A percentile compares a stretch with the other conserved stretches of the same genome.
Evolutionary conservation across 2,888 invertebrate genomes (phyloP).

Genomic region (Lepidochrysops patricia): DNA sequence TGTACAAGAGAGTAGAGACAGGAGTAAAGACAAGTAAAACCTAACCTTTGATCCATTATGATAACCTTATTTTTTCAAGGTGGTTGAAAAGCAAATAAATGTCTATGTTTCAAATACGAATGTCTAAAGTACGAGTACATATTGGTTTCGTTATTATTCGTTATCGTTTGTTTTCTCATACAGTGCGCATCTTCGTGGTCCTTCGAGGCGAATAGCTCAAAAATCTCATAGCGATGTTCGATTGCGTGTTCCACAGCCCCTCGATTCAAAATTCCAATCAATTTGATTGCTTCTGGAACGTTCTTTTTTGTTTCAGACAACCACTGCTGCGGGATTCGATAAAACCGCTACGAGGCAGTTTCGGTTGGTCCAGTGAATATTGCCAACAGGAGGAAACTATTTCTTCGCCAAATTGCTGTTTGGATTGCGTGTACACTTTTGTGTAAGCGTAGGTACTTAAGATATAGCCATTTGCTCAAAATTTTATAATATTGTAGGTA

Average conservation of each 20-base stretch:
- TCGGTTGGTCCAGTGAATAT: conserved; percentile 31
- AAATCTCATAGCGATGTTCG: not conserved
- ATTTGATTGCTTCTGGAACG: conserved; percentile 16
- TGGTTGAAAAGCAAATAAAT: too few species aligned
- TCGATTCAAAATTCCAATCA: conserved; percentile 19
- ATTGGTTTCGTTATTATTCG: not conserved
- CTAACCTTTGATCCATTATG: too few species aligned
- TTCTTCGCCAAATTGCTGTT: not conserved
- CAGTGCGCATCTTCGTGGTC: not conserved
- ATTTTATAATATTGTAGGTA: too few species aligned
- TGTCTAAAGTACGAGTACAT: too few species aligned
- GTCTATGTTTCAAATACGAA: too few species aligned
- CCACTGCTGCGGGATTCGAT: conserved; percentile 44
- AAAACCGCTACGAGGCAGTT: conserved; percentile 41
- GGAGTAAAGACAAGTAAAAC: too few species aligned
- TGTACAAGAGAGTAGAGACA: too few species aligned
- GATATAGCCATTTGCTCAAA: not conserved
- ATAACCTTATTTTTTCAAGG: too few species aligned
- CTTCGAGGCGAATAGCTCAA: not conserved
- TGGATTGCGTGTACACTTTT: not conserved
- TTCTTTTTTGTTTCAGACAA: conserved; percentile 42
- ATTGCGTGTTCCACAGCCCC: not conserved
- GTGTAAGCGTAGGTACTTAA: not conserved
- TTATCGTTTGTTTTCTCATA: not conserved
- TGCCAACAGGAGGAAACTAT: not conserved